Base-by-base conservation (phyloP, 2,797 vertebrate genomes). In the Valencia hispanica region DNA sequence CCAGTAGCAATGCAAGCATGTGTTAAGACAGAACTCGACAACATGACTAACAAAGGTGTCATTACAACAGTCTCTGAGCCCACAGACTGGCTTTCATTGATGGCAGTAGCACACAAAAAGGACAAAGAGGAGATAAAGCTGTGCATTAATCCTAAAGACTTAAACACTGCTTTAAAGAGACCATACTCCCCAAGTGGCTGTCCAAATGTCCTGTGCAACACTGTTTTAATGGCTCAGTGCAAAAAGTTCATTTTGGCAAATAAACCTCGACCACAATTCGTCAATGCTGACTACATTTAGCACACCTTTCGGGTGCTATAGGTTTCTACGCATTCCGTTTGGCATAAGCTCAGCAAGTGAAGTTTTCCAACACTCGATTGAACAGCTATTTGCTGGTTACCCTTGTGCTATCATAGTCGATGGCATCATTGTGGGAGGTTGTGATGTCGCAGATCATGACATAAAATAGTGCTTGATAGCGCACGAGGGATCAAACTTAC, bases 61-160 rank as follows among this genome's bases (percentile, higher is more conserved):
- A 84, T 87, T 47, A 86, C 83, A 0, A 25, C 78, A 32, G 75
- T 86, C 41, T n/a, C 71, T 0, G 75, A 88, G 20, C 86, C 78
- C 0, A 89, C 80, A 0, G 84, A 89, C 10, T 86, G 80, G 84
- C 83, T 88, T 0, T 89, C 72, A 0, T 86, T 80, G 0, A 87
- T 88, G 82, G 80, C 88, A 0, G 77, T 50, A 0, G 72, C 74
- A 25, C 75, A 91, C 5, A 89, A 91, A 20, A 89, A 85, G 4
- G 79, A n/a, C 45, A 86, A 53, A 1, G 0, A 66, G 0, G 72
- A 89, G 20, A 82, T 91, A 0, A 77, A 79, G 18, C n/a, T 91
- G 2, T 88, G 85, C 11, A 89, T 87, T 0, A 71, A 86, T 6
- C 78, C 79, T 0, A 87, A 72, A 78, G 81, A 91, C 14, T 63